These are phyloP conservation scores for Montifringilla adamsi DNA, from an alignment of 2,113 vertebrate genomes.

Conservation along the genomic window DNA sequence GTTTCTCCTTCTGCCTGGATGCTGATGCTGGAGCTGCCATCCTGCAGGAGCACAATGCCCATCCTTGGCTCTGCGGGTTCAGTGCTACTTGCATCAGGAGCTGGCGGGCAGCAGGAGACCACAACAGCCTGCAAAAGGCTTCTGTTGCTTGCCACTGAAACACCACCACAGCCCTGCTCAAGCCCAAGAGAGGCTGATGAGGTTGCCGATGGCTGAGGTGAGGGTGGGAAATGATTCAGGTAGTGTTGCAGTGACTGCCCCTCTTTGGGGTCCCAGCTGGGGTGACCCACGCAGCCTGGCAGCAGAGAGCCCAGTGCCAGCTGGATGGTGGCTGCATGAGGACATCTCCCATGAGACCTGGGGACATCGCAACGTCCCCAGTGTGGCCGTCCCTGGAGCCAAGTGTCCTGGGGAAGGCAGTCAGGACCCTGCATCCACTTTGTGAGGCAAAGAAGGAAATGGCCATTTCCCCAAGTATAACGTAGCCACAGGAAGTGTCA, in stretches of 20 bases:
- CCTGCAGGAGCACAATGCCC: accelerated
- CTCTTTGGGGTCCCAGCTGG: background rate
- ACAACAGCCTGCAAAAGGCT: background rate
- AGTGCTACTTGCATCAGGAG: background rate
- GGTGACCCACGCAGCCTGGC: accelerated
- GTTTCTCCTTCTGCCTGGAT: background rate
- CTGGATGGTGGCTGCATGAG: background rate
- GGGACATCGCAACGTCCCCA: background rate
- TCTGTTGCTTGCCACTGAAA: background rate
- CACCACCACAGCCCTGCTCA: background rate
- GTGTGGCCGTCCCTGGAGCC: background rate
- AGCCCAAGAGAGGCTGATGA: background rate
- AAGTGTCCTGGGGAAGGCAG: background rate
- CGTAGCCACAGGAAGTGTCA: background rate
- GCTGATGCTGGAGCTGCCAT: background rate
- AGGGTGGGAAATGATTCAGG: background rate
- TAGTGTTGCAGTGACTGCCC: background rate
- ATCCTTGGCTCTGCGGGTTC: accelerated
- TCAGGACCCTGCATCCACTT: background rate
- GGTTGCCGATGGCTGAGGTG: accelerated
- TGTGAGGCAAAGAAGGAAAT: background rate
- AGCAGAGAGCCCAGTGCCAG: accelerated
- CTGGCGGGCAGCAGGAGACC: background rate
- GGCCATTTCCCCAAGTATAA: accelerated
- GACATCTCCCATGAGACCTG: background rate